These are phyloP conservation scores for Drosophila truncata DNA, from an alignment of 1,140 invertebrate species.

Conservation along the genomic window DNA sequence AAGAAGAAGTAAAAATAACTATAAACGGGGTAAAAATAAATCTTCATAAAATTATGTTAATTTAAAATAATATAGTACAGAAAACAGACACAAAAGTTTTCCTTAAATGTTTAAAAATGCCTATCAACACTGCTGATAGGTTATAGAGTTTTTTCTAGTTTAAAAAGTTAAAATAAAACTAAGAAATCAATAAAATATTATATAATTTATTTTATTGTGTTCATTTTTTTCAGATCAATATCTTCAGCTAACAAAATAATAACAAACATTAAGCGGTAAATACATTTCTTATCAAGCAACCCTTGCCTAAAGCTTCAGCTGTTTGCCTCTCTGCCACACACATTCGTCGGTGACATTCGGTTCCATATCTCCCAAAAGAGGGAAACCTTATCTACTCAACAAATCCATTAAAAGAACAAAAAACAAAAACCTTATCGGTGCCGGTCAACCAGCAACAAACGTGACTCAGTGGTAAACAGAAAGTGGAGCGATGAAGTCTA, in stretches of 20 bases:
- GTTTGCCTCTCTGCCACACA: background rate
- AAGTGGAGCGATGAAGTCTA: constrained; percentile 39
- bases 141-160: no score
- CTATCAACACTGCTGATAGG: no score
- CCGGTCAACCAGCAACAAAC: constrained; percentile 22
- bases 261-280: background rate
- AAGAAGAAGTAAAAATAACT: fast-evolving
- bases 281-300: background rate
- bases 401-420: constrained; percentile 12
- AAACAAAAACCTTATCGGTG: constrained; percentile 45
- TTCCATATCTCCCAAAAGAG: background rate
- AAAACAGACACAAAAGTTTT: no score
- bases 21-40: background rate
- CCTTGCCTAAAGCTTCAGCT: background rate
- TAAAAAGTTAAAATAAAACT: no score
- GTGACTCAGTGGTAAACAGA: constrained; percentile 32
- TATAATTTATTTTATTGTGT: no score
- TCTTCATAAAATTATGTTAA: background rate
- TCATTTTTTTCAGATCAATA: no score
- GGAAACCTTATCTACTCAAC: constrained; percentile 19
- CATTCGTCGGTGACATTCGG: background rate
- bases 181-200: no score
- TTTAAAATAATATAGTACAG: no score
- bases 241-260: background rate
- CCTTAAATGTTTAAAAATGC: no score